Evolutionary conservation across 2,113 vertebrate species (phyloP).

Genomic region (Microcebus lehilahytsara): DNA sequence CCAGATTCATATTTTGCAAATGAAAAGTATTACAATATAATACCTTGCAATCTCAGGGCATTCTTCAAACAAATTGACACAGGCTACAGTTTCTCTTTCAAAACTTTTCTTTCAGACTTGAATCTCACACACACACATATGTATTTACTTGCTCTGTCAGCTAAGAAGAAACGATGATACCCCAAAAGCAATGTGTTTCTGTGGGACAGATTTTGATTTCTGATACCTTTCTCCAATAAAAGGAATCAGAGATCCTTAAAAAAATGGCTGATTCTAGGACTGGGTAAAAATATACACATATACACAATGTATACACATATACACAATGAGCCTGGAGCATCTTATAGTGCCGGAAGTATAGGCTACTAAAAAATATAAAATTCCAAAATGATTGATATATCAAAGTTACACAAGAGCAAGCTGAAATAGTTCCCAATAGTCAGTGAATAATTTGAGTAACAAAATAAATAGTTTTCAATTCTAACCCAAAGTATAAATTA

Average conservation of each 20-base stretch:
- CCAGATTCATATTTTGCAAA: background rate
- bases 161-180: background rate
- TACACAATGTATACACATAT: too few relatives aligned
- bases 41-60: background rate
- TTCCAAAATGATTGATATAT: background rate
- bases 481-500: background rate
- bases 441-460: background rate
- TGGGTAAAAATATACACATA: too few relatives aligned
- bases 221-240: background rate
- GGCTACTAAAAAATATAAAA: background rate
- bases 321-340: background rate
- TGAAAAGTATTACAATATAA: background rate
- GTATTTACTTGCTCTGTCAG: background rate
- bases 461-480: background rate
- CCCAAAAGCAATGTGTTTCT: background rate
- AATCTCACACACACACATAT: background rate
- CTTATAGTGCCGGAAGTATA: background rate
- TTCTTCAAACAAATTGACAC: background rate
- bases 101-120: background rate
- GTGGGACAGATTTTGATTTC: background rate
- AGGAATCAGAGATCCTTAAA: background rate
- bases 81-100: background rate
- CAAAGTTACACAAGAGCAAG: background rate
- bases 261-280: background rate
- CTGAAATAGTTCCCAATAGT: background rate